phyloP scores from a whole-genome alignment of 2,113 vertebrate genomes.

The Delphinus delphis region DNA sequence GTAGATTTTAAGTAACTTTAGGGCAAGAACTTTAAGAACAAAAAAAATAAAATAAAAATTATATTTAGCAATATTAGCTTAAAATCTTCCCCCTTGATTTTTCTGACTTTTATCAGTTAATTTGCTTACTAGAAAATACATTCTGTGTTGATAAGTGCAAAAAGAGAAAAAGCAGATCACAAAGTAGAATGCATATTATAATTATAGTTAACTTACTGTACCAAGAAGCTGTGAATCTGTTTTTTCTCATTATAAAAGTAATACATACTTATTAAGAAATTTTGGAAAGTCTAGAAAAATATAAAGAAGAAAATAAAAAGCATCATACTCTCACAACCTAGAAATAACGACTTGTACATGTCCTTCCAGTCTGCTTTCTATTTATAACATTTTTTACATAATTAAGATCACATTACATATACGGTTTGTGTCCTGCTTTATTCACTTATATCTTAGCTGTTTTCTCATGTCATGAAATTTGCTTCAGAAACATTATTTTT shows the following conservation, averaged over 20 bases:
- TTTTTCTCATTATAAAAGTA: constrained; percentile 39
- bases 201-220: constrained; percentile 30
- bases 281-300: constrained; percentile 22
- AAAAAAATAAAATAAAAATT: constrained; percentile 43
- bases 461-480: constrained; percentile 15
- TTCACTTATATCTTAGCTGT: background rate
- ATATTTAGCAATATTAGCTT: constrained; percentile 48
- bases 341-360: background rate
- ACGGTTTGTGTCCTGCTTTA: background rate
- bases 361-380: constrained; percentile 18
- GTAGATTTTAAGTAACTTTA: constrained; percentile 52
- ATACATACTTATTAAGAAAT: constrained; percentile 17
- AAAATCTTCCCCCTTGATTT: background rate
- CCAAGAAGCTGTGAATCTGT: background rate
- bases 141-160: background rate
- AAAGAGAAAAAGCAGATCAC: background rate
- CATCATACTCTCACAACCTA: background rate
- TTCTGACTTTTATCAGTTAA: constrained; percentile 34
- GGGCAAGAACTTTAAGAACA: constrained; percentile 23
- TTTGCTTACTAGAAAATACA: constrained; percentile 52
- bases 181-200: background rate
- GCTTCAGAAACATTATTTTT: constrained; percentile 48
- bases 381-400: constrained; percentile 20
- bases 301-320: constrained; percentile 46
- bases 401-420: background rate